These are phyloP conservation scores for Stenurella melanura DNA, from an alignment of 2,888 invertebrate species.

Conservation along the genomic window DNA sequence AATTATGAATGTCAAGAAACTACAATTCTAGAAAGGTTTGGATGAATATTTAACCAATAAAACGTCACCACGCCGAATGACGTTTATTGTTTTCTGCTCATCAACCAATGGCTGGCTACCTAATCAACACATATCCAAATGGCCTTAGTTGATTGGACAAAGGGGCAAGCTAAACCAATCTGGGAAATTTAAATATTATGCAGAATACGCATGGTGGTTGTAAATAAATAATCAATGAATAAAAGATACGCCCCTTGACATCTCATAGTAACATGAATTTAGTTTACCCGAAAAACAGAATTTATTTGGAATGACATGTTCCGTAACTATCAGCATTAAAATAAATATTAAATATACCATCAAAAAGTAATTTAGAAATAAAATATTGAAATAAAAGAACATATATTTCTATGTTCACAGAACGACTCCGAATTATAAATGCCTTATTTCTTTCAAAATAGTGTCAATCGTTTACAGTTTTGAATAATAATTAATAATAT, in stretches of 20 bases:
- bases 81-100: conserved; percentile 39
- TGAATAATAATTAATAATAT: no score
- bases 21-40: conserved; percentile 47
- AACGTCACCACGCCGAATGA: conserved; percentile 66
- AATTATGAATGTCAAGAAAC: conserved; percentile 41
- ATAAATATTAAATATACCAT: no score
- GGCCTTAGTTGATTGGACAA: conserved; percentile 66
- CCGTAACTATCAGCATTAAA: no score
- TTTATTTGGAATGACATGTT: no score
- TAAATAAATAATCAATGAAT: not conserved
- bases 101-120: conserved; percentile 56
- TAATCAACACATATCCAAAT: conserved; percentile 66
- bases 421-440: no score
- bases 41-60: conserved; percentile 61
- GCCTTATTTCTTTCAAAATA: no score
- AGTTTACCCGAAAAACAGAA: not conserved
- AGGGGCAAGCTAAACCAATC: not conserved
- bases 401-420: no score
- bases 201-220: not conserved
- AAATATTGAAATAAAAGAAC: no score
- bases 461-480: no score
- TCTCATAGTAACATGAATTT: not conserved
- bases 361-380: no score
- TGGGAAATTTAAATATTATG: conserved; percentile 39
- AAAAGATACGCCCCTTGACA: no score